Percentiles rank a stretch among this genome's conserved stretches.
phyloP scores from a whole-genome alignment of 2,113 vertebrate genomes.

The Pygoscelis antarcticus region DNA sequence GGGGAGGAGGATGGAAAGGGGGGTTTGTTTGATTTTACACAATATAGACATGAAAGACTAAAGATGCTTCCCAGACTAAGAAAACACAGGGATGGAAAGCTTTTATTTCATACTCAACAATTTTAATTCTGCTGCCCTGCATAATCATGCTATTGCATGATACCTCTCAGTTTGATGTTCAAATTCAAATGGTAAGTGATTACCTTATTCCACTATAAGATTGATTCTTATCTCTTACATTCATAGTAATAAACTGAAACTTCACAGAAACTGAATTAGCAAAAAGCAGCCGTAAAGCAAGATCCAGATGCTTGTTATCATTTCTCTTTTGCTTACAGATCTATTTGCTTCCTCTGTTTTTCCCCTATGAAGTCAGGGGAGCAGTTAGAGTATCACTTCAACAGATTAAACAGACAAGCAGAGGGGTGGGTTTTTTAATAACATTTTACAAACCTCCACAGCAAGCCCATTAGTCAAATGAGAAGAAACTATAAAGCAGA shows the following conservation, averaged over 20 bases:
- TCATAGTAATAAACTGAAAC: neutral
- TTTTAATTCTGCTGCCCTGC: neutral
- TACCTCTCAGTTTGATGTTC: neutral
- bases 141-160: neutral
- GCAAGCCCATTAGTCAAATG: neutral
- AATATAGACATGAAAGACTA: neutral
- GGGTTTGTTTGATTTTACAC: neutral
- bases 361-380: neutral
- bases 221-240: neutral
- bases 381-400: neutral
- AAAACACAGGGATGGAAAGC: neutral
- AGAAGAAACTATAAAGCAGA: neutral
- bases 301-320: neutral
- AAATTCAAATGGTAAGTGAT: neutral
- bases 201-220: neutral
- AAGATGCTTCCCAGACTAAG: neutral
- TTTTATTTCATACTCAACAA: neutral
- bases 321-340: neutral
- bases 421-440: rapidly evolving
- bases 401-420: neutral
- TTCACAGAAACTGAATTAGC: neutral
- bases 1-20: rapidly evolving
- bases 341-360: neutral
- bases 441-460: neutral
- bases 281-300: neutral